Conservation (phyloP, 2,113 vertebrate species). For the Podarcis cretensis region DNA sequence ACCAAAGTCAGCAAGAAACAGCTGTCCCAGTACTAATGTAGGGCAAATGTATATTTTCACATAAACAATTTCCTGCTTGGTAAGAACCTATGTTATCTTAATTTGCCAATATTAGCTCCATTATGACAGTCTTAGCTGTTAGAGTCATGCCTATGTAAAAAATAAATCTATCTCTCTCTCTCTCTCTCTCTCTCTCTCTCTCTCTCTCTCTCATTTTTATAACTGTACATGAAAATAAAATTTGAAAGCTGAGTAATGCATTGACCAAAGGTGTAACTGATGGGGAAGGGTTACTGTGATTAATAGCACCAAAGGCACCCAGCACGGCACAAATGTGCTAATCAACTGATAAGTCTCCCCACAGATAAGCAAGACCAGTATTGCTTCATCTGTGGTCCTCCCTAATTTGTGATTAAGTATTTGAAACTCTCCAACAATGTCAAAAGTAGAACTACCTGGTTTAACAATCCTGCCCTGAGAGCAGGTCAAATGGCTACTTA, state of each 20-base stretch:
- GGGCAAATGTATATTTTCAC: not conserved
- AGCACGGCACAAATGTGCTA: not conserved
- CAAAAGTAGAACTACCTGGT: not conserved
- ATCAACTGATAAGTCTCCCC: not conserved
- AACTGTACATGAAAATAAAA: not conserved
- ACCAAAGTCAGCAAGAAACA: not conserved
- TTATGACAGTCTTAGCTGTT: not conserved
- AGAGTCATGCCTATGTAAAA: not conserved
- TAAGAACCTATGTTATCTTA: not conserved
- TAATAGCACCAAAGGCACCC: not conserved
- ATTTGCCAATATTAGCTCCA: not conserved
- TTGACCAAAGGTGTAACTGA: not conserved
- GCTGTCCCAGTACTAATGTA: not conserved
- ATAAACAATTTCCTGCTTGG: not conserved
- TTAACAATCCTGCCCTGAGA: not conserved
- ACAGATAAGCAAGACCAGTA: not conserved
- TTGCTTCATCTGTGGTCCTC: not conserved
- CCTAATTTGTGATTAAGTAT: not conserved
- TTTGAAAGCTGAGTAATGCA: not conserved
- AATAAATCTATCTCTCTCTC: not conserved
- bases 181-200: not conserved
- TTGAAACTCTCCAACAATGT: not conserved
- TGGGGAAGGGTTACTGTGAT: not conserved
- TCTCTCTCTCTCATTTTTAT: not conserved
- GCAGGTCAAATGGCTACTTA: too few relatives aligned